Evolutionary conservation across 2,888 invertebrate genomes (phyloP).

Genomic region (Drosophila borealis): DNA sequence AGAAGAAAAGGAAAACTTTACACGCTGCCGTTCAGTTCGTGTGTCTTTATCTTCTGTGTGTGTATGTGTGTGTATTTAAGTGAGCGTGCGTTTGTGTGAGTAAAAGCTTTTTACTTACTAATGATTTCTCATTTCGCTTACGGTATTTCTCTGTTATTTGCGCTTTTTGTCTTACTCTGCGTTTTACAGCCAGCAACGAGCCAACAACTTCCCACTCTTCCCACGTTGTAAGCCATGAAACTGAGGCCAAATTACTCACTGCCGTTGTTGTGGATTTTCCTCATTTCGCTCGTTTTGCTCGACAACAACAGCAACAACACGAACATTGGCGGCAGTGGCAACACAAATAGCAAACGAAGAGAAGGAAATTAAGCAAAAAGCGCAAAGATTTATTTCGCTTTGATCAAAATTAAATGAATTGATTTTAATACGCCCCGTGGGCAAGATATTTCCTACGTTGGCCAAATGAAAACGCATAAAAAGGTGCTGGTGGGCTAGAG

Average conservation of each 20-base stretch:
- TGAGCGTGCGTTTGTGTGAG: constrained; percentile 12
- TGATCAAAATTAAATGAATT: constrained; percentile 81
- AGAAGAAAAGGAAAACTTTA: constrained; percentile 73
- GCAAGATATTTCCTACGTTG: constrained; percentile 77
- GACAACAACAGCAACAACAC: constrained; percentile 22
- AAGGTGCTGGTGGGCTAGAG: constrained; percentile 30
- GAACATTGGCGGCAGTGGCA: constrained; percentile 5
- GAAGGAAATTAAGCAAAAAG: constrained; percentile 78
- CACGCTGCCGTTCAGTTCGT: constrained; percentile 61
- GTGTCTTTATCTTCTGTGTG: constrained; percentile 69
- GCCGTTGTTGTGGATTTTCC: constrained; percentile 76
- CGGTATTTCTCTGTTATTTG: constrained; percentile 77
- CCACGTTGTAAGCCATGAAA: constrained; percentile 30
- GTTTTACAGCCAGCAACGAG: constrained; percentile 52
- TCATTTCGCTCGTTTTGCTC: constrained; percentile 53
- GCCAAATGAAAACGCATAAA: constrained; percentile 79
- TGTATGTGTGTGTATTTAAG: constrained; percentile 14
- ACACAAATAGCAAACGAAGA: constrained; percentile 43
- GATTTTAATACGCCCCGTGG: constrained; percentile 80
- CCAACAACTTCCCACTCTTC: background rate
- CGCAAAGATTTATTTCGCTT: constrained; percentile 80
- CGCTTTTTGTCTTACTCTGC: constrained; percentile 77
- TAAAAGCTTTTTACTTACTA: constrained; percentile 73
- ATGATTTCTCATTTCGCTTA: constrained; percentile 80
- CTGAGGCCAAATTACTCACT: constrained; percentile 74